Evolutionary conservation across 2,797 vertebrate species (phyloP).

Genomic region (Anas flavirostris): DNA sequence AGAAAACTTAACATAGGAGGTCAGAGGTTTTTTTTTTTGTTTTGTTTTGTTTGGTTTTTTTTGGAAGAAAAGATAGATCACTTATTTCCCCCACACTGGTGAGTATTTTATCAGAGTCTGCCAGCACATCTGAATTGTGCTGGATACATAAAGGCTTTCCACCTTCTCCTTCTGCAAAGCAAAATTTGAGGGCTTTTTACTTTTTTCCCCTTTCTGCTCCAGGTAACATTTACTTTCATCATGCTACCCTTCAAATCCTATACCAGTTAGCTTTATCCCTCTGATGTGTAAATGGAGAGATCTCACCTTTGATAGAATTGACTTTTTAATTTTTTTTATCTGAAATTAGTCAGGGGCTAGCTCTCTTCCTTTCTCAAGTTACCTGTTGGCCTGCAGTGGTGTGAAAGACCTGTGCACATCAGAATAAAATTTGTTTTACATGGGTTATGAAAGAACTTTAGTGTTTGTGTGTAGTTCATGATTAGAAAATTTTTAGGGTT

Average conservation of each 20-base stretch:
- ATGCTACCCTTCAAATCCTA: not conserved
- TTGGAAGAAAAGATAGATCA: not conserved
- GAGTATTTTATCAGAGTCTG: not conserved
- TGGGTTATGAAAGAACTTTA: not conserved
- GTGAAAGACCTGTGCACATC: not conserved
- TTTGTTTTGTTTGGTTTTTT: not conserved
- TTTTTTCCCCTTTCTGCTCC: not conserved
- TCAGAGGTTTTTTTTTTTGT: not conserved
- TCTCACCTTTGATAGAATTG: not conserved
- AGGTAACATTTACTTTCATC: not conserved
- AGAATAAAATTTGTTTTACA: not conserved
- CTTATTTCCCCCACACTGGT: not conserved
- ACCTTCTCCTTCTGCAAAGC: not conserved
- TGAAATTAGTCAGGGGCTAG: not conserved
- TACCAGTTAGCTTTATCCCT: not conserved
- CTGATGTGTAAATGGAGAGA: not conserved
- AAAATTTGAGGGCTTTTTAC: not conserved
- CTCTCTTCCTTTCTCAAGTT: not conserved
- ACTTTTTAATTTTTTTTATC: not conserved
- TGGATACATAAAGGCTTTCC: not conserved
- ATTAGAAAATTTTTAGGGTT: accelerated
- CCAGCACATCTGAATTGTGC: not conserved
- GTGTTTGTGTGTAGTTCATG: not conserved
- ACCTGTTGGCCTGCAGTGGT: not conserved
- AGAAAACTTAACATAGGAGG: not conserved